Base-by-base conservation (phyloP, 2,888 invertebrate species). In the Mechanitis messenoides region DNA sequence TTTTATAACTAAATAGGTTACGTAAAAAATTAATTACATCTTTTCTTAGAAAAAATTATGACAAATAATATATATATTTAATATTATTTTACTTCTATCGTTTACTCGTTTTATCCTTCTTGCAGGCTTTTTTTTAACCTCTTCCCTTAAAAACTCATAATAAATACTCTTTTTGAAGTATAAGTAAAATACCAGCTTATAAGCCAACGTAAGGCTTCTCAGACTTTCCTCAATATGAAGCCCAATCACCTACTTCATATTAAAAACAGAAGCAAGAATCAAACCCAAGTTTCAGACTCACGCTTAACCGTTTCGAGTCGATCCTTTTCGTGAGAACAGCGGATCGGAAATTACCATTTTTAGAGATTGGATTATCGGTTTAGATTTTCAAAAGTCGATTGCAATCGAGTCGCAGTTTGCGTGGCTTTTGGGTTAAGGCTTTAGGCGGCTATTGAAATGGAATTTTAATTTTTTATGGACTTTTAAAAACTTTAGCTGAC, bases 301-400 rank as follows among this genome's bases (percentile, higher is more conserved):
- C 63, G 54, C 68, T 78, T 78, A 74, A 74, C 74, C 73, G 45
- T 83, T 85, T 84, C 80, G 77, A 76, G 74, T 77, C 76, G 78
- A 78, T 79, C 85, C 82, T 84, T 82, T 82, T 79, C 87, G 87
- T 87, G 88, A 87, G 89, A 87, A 87, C 82, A 77, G 72, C 75
- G 76, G 74, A 68, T 78, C 74, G 73, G 78, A 84, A 87, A 89
- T 89, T 88, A 90, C 87, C 87, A 89, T 89, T 87, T 89, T 88
- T 86, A 87, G 85, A 81, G 84, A 81, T 82, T 77, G 87, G 89
- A 85, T 87, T 87, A 88, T 84, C 74, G 75, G 77, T 73, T 76
- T 72, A 74, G 75, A 74, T 79, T 80, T 81, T 75, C 75, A 73
- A 74, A 79, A 73, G 74, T 74, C 76, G 76, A 76, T 76, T 75